A percentile compares a stretch with the other conserved stretches of the same genome.
phyloP scores from a whole-genome alignment of 2,888 invertebrate genomes.

The Andrena chrysosceles region DNA sequence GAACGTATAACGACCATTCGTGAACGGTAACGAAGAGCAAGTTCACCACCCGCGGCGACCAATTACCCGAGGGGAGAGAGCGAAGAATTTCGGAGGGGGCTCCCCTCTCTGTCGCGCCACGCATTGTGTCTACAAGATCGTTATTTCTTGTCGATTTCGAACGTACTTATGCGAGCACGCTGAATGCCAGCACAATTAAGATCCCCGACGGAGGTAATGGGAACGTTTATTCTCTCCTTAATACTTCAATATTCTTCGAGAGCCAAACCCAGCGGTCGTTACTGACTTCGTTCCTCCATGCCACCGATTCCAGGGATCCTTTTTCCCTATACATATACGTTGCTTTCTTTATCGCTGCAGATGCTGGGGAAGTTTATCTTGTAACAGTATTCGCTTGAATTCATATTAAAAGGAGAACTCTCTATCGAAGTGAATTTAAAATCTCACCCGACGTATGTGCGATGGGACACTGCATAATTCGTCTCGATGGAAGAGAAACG shows the following conservation, averaged over 20 bases:
- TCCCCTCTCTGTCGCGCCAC: conserved; percentile 30
- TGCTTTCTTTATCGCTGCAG: background rate
- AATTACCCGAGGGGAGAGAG: conserved; percentile 62
- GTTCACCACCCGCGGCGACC: conserved; percentile 69
- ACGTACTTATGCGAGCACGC: conserved; percentile 32
- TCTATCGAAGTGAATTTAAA: no score
- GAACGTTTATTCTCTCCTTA: conserved; percentile 65
- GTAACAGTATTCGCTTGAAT: no score
- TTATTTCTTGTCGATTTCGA: conserved; percentile 66
- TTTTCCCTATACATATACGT: background rate
- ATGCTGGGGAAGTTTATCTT: background rate
- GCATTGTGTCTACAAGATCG: conserved; percentile 64
- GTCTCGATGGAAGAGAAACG: no score
- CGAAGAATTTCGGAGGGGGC: conserved; percentile 49
- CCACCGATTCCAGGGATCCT: background rate
- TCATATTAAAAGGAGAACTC: no score
- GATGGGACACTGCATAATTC: background rate
- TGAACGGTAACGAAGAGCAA: conserved; percentile 66
- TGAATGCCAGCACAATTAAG: conserved; percentile 64
- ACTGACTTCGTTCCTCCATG: conserved; percentile 31
- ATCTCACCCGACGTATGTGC: no score
- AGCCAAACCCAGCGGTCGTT: conserved; percentile 35
- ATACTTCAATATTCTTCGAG: conserved; percentile 42
- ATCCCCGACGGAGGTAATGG: conserved; percentile 58
- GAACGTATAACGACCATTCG: conserved; percentile 68